Evolutionary conservation across 2,797 vertebrate species (phyloP).

Genomic region (Channallabes apus): DNA sequence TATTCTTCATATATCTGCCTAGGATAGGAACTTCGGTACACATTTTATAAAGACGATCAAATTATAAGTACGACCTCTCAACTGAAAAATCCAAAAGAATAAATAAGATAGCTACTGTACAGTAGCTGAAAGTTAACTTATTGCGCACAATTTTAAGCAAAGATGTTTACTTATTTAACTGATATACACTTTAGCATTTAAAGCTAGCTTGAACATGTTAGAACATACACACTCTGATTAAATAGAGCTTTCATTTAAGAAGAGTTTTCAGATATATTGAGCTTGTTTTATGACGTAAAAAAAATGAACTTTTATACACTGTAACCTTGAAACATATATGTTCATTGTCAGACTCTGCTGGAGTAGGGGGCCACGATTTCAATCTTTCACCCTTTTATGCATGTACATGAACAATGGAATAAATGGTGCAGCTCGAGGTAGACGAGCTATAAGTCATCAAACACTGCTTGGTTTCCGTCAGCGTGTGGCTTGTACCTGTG

Average conservation of each 20-base stretch:
- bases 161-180: background rate
- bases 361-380: background rate
- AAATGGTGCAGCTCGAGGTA: conserved; percentile 2
- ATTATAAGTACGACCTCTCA: background rate
- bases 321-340: too few relatives aligned
- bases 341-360: background rate
- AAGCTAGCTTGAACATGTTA: background rate
- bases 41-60: background rate
- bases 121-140: background rate
- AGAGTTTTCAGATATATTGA: background rate
- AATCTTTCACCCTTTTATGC: background rate
- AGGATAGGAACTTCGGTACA: background rate
- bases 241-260: background rate
- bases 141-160: background rate
- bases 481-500: background rate
- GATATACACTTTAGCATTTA: background rate
- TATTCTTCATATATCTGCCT: background rate
- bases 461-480: conserved; percentile 35
- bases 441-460: conserved; percentile 4
- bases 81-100: background rate
- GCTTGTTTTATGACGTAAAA: background rate
- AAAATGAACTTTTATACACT: background rate
- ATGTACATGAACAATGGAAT: conserved; percentile 29
- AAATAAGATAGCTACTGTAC: background rate
- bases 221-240: background rate